Evolutionary conservation across 1,140 invertebrate species (phyloP).

Genomic region (Holotrichia oblita): DNA sequence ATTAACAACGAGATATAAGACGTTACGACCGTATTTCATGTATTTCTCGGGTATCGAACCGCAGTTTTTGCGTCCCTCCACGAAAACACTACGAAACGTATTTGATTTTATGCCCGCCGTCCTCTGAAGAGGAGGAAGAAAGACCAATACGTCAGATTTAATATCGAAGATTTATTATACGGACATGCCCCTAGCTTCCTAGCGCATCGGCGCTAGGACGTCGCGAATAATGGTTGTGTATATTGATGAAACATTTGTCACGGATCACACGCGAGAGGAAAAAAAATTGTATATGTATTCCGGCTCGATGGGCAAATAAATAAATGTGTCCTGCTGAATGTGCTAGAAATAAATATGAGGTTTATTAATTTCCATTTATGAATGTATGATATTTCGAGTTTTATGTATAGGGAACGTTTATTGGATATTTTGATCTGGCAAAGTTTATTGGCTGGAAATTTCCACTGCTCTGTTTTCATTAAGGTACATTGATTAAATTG

Average conservation of each 20-base stretch:
- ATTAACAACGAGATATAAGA: conserved; percentile 24
- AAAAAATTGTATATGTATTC: background rate
- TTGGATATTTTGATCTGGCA: too few species aligned
- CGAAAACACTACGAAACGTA: background rate
- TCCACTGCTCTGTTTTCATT: background rate
- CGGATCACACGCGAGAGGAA: background rate
- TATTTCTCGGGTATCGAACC: conserved; percentile 13
- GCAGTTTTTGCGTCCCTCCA: background rate
- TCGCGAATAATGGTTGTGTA: background rate
- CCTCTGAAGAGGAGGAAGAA: background rate
- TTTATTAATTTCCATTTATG: conserved; percentile 13
- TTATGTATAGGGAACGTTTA: background rate
- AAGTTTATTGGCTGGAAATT: background rate
- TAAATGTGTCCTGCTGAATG: background rate
- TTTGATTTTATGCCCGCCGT: conserved; percentile 14
- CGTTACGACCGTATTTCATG: conserved; percentile 25
- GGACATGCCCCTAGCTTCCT: background rate
- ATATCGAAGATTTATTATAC: conserved; percentile 30
- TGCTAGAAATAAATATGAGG: background rate
- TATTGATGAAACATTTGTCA: conserved; percentile 33
- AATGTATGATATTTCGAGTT: background rate
- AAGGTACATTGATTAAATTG: background rate
- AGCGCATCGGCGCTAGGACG: too few species aligned
- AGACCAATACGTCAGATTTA: conserved; percentile 25
- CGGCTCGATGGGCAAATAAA: background rate